These are phyloP conservation scores for Idaea aversata DNA, from an alignment of 2,888 invertebrate genomes.

Conservation along the genomic window DNA sequence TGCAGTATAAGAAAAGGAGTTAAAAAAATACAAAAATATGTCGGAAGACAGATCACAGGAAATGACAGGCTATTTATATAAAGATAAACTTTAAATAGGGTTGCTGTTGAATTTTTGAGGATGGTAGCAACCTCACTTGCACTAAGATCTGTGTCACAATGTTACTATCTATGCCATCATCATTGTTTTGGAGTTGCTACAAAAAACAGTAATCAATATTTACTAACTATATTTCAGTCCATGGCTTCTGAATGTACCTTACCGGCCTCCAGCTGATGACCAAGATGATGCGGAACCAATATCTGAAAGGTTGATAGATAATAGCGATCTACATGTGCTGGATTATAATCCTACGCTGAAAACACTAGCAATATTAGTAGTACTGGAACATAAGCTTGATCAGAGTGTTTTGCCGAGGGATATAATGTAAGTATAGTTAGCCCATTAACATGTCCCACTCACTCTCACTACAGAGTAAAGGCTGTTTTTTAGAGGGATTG, in stretches of 20 bases:
- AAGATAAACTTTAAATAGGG: too few relatives aligned
- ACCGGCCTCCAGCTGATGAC: conserved; percentile 7
- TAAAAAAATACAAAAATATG: too few relatives aligned
- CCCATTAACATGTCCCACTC: not conserved
- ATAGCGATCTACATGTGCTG: conserved; percentile 90
- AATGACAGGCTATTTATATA: too few relatives aligned
- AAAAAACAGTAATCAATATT: not conserved
- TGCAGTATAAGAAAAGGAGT: too few relatives aligned
- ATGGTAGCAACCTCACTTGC: too few relatives aligned
- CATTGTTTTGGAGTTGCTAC: too few relatives aligned
- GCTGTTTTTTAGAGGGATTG: too few relatives aligned
- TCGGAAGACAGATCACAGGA: too few relatives aligned
- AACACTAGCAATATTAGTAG: conserved; percentile 84
- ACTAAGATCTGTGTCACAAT: too few relatives aligned
- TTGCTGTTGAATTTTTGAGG: too few relatives aligned
- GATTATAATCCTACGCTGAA: conserved; percentile 89
- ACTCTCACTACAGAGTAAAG: too few relatives aligned
- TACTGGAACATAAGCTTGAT: conserved; percentile 83
- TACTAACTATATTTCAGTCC: conserved; percentile 44
- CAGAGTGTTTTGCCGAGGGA: conserved; percentile 82
- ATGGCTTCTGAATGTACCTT: conserved; percentile 30
- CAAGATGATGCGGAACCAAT: conserved; percentile 49
- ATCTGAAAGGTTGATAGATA: conserved; percentile 84
- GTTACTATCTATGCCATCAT: too few relatives aligned
- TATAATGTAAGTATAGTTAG: conserved; percentile 75